A percentile compares a stretch with the other conserved stretches of the same genome.
phyloP scores from a whole-genome alignment of 2,888 invertebrate species.

The Lasioglossum leucozonium region DNA sequence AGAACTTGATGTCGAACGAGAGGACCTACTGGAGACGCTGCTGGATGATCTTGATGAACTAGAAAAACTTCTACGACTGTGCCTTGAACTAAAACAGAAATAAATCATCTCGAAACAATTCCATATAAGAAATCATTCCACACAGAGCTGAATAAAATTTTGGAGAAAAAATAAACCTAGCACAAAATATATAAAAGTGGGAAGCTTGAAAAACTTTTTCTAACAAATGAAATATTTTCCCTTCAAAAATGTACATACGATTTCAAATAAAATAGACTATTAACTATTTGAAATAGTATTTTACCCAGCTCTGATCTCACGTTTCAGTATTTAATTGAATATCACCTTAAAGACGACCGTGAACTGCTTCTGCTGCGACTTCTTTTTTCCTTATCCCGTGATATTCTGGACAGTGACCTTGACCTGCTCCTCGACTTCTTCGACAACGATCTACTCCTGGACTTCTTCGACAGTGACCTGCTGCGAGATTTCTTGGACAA shows the following conservation, averaged over 20 bases:
- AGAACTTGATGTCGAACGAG: conserved; percentile 85
- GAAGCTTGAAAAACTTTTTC: no score
- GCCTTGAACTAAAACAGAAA: conserved; percentile 74
- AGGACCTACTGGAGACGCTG: conserved; percentile 86
- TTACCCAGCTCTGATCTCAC: neutral
- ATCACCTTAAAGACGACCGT: conserved; percentile 79
- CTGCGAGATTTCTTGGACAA: conserved; percentile 71
- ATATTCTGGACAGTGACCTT: conserved; percentile 75
- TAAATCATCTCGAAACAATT: neutral
- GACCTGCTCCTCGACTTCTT: conserved; percentile 48
- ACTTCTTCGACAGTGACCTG: conserved; percentile 73
- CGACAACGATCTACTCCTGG: conserved; percentile 74
- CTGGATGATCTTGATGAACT: conserved; percentile 85
- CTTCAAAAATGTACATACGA: no score
- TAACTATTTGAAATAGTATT: neutral
- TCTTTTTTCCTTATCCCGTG: conserved; percentile 77
- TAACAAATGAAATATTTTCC: no score
- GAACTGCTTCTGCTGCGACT: conserved; percentile 80
- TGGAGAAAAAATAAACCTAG: neutral
- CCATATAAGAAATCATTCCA: neutral
- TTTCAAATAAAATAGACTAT: neutral
- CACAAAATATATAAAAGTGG: no score
- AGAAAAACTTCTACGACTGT: conserved; percentile 81
- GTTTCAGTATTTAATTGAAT: neutral
- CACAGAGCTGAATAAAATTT: neutral